These are phyloP conservation scores for Silurus asotus DNA, from an alignment of 2,113 vertebrate genomes.

Conservation along the genomic window DNA sequence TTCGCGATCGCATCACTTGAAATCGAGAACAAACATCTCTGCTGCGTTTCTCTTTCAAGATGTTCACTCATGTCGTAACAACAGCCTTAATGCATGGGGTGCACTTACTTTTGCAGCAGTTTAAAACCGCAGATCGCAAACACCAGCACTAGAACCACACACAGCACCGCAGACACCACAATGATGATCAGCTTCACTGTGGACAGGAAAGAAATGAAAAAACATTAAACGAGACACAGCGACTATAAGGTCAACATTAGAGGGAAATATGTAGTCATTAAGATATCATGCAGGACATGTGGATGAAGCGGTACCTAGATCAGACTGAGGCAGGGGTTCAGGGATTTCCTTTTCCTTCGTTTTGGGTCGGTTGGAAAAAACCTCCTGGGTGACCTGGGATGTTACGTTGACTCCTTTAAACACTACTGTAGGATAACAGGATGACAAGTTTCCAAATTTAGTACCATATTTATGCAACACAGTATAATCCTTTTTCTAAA, in stretches of 20 bases:
- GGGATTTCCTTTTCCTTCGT: constrained; percentile 15
- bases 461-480: too few relatives aligned
- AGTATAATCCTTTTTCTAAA: not conserved
- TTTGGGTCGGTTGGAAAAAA: constrained; percentile 24
- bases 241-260: not conserved
- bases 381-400: constrained; percentile 35
- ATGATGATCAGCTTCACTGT: constrained; percentile 61
- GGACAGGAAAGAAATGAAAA: not conserved
- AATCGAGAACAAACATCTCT: not conserved
- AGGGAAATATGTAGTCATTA: not conserved
- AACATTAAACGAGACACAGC: not conserved
- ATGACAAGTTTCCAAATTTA: not conserved
- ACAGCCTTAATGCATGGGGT: not conserved
- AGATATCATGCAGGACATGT: not conserved
- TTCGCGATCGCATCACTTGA: not conserved
- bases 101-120: constrained; percentile 73
- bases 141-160: constrained; percentile 65
- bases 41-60: not conserved
- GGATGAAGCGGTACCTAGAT: constrained; percentile 48
- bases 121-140: constrained; percentile 70
- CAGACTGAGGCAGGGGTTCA: constrained; percentile 37
- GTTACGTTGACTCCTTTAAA: constrained; percentile 33
- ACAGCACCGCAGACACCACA: constrained; percentile 64
- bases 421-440: not conserved
- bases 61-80: not conserved